Evolutionary conservation across 2,113 vertebrate species (phyloP).

Genomic region (Fregata magnificens): DNA sequence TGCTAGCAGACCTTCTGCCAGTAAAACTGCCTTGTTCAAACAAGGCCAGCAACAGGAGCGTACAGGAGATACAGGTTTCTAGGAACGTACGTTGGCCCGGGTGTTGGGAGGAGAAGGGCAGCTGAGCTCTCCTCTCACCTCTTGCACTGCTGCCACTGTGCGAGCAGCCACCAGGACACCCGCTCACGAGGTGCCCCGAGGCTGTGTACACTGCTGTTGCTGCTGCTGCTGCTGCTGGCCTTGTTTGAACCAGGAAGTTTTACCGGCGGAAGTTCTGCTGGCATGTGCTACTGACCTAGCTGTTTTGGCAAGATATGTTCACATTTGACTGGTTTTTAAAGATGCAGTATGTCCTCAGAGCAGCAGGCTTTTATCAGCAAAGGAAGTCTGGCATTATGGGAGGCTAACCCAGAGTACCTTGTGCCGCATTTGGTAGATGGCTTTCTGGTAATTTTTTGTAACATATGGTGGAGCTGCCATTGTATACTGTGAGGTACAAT

Average conservation of each 20-base stretch:
- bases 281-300: not conserved
- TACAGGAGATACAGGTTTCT: not conserved
- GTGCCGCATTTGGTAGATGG: not conserved
- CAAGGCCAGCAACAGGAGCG: not conserved
- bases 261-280: not conserved
- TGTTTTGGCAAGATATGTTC: not conserved
- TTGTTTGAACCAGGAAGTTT: not conserved
- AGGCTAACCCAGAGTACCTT: not conserved
- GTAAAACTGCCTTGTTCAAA: not conserved
- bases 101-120: not conserved
- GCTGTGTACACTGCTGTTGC: not conserved
- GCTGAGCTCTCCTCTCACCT: not conserved
- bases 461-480: not conserved
- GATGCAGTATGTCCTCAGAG: not conserved
- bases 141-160: not conserved
- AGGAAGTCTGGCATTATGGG: not conserved
- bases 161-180: not conserved
- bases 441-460: not conserved
- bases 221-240: not conserved
- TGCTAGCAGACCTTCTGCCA: not conserved
- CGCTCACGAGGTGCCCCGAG: fast-evolving
- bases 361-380: not conserved
- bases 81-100: not conserved
- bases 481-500: not conserved
- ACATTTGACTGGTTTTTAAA: not conserved